Evolutionary conservation across 2,113 vertebrate genomes (phyloP).

Genomic region (Gambusia affinis): DNA sequence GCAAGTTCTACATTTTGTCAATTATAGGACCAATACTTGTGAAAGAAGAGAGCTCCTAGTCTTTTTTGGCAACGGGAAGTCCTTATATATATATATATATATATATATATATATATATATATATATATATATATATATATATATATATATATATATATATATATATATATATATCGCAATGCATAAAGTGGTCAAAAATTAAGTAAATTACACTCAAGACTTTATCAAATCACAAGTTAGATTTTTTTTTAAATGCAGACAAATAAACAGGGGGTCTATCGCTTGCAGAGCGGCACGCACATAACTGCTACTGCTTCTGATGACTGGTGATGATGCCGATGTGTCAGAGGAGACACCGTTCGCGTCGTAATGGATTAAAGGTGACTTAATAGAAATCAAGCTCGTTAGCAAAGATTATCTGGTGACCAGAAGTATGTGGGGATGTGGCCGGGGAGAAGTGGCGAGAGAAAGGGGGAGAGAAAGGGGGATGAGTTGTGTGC

Average conservation of each 20-base stretch:
- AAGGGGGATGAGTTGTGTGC: slow-evolving; percentile 34
- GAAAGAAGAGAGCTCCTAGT: no score
- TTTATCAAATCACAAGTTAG: not conserved
- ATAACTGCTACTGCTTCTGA: not conserved
- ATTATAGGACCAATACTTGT: no score
- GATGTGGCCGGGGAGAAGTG: not conserved
- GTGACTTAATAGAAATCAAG: slow-evolving; percentile 61
- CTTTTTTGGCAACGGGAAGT: no score
- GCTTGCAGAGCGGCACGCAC: not conserved
- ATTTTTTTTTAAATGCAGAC: not conserved
- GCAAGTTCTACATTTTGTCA: not conserved
- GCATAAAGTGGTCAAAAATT: not conserved
- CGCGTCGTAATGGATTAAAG: slow-evolving; percentile 13
- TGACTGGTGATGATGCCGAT: not conserved
- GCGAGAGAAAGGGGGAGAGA: slow-evolving; percentile 4
- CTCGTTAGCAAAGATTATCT: slow-evolving; percentile 71
- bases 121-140: no score
- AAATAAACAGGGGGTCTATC: not conserved
- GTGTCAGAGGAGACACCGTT: not conserved
- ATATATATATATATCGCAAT: no score
- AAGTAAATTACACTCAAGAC: not conserved
- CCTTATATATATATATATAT: no score
- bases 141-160: no score
- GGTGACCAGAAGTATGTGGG: slow-evolving; percentile 11
- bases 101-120: no score